Evolutionary conservation across 1,140 invertebrate species (phyloP), one percentile per base, ranked within the genome.

Genomic region (Helicorthomorpha holstii): DNA sequence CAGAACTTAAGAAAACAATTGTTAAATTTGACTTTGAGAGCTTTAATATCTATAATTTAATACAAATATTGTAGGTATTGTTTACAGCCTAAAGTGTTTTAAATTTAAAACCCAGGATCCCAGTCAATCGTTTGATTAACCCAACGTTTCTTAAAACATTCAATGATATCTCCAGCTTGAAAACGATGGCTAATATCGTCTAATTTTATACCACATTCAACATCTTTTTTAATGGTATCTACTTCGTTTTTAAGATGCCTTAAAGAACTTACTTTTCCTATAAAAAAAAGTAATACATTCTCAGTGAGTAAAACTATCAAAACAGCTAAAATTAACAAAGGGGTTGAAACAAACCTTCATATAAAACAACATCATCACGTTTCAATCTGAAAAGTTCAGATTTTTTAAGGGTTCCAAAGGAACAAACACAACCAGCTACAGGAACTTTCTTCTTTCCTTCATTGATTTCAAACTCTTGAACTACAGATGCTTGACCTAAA

Each of bases 171-270:
- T 0, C 86, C 88, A 1, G 75, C 70, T 66, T 81, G 59, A 43
- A 89, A 81, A 7, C 67, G 57, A 27, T 92, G 53, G 1, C 64
- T 64, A 0, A 67, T 54, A 61, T 89, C 77, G 0, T 75, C 70
- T 16, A 97, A 73, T 51, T 76, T 76, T 23, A 97, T 59, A 0
- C 91, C 92, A 68, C 91, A 96, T 65, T 96, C 90, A 21, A 80
- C 71, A 61, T 85, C 83, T 47, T 75, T 79, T 62, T 88, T 87
- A 24, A 97, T 81, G 0, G 74, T 73, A 12, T 81, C 79, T 0
- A 92, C 85, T 72, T 95, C 90, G 55, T 81, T 76, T 66, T 95
- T 95, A 4, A 91, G 63, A 67, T 95, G 88, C 59, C 80, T 79
- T 78, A 97, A 81, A 2, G 87, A 89, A 24, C 69, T 64, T 27